Evolutionary conservation across 2,888 invertebrate species (phyloP).

Genomic region (Ophion ventricosus): DNA sequence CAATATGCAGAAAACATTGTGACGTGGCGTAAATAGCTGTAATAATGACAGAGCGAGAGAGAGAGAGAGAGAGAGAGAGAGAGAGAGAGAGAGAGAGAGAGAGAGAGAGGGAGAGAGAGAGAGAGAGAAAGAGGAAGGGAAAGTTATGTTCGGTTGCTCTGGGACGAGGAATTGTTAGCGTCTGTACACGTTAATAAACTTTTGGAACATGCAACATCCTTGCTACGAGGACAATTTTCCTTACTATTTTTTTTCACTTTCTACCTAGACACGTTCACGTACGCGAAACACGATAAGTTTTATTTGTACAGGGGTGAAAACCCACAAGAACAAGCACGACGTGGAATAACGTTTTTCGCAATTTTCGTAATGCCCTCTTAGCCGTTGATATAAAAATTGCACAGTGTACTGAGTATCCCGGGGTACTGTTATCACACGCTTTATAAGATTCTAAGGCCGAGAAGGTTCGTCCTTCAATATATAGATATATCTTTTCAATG

Average conservation of each 20-base stretch:
- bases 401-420: constrained; percentile 33
- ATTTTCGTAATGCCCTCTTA: constrained; percentile 17
- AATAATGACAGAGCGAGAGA: not conserved
- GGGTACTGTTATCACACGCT: constrained; percentile 60
- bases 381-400: constrained; percentile 50
- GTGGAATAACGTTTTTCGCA: constrained; percentile 26
- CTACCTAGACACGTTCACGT: not conserved
- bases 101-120: not conserved
- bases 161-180: constrained; percentile 72
- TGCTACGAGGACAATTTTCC: constrained; percentile 34
- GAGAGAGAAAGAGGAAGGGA: not conserved
- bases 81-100: not conserved
- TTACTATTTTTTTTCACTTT: not conserved
- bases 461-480: constrained; percentile 38
- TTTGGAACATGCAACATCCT: constrained; percentile 39
- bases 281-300: constrained; percentile 9
- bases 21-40: not conserved
- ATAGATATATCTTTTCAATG: not conserved
- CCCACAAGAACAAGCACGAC: not conserved
- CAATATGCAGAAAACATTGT: constrained; percentile 13
- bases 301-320: not conserved
- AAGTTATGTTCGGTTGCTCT: not conserved
- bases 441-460: constrained; percentile 47
- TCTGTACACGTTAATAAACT: constrained; percentile 77
- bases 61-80: not conserved